phyloP scores from a whole-genome alignment of 2,797 vertebrate species.

The Sebastes cheni region DNA sequence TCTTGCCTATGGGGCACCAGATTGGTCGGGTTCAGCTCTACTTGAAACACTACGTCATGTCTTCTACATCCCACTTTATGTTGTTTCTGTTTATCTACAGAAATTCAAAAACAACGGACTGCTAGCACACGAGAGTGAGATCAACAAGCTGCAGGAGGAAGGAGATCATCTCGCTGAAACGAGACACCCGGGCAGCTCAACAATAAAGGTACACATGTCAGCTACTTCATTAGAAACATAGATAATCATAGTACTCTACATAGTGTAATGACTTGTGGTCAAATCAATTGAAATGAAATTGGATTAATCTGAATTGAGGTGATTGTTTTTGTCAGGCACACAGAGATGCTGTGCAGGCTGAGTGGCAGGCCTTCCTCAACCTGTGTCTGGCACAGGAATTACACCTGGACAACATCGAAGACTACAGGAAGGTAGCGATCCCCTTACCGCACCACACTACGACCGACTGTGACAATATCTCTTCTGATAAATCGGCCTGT shows the following conservation, averaged over 20 bases:
- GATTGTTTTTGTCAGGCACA: slow-evolving; percentile 78
- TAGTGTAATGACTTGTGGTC: too few species aligned
- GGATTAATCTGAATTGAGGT: neutral
- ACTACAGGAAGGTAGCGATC: slow-evolving; percentile 86
- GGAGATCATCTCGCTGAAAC: slow-evolving; percentile 81
- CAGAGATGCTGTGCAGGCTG: slow-evolving; percentile 82
- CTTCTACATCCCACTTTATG: neutral
- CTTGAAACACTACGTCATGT: neutral
- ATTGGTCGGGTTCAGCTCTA: too few species aligned
- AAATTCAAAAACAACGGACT: slow-evolving; percentile 90
- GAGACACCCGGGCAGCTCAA: slow-evolving; percentile 85
- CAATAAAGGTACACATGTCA: slow-evolving; percentile 81
- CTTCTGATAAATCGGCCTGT: neutral
- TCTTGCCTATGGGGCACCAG: too few species aligned
- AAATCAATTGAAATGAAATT: neutral
- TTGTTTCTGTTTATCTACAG: slow-evolving; percentile 64
- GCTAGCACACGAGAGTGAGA: slow-evolving; percentile 84
- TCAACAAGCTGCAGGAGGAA: slow-evolving; percentile 84
- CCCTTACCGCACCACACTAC: neutral
- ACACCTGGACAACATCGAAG: slow-evolving; percentile 88
- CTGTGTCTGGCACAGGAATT: slow-evolving; percentile 91
- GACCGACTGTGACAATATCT: neutral
- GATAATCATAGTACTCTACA: too few species aligned
- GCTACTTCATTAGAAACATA: neutral
- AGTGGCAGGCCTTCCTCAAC: slow-evolving; percentile 94